Evolutionary conservation across 2,797 vertebrate species (phyloP).

Genomic region (Hirundo rustica): DNA sequence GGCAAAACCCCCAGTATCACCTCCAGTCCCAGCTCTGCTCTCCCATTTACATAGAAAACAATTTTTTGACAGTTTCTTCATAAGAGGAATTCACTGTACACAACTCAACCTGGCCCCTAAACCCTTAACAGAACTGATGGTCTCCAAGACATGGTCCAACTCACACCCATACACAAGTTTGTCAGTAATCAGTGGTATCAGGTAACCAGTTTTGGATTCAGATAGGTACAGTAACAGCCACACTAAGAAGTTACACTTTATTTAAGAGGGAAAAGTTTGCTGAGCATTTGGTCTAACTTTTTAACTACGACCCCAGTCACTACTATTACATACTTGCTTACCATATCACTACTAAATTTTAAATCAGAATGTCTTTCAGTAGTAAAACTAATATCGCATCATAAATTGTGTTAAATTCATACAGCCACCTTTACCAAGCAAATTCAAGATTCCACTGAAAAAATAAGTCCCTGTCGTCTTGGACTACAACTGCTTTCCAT

Average conservation of each 20-base stretch:
- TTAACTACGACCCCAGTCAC: background rate
- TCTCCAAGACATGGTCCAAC: background rate
- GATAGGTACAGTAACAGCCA: background rate
- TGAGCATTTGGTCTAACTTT: background rate
- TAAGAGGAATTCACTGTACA: background rate
- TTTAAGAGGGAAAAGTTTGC: background rate
- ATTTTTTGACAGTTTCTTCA: background rate
- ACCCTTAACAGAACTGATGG: background rate
- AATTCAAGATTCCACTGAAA: conserved; percentile 9
- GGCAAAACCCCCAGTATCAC: background rate
- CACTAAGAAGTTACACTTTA: background rate
- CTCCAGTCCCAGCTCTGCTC: rapidly evolving
- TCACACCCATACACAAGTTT: background rate
- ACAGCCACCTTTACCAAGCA: background rate
- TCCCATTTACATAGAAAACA: background rate
- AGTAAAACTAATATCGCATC: background rate
- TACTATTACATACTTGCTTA: background rate
- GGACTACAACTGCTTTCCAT: background rate
- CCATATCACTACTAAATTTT: background rate
- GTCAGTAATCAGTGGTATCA: background rate
- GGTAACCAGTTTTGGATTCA: background rate
- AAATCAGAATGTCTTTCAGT: background rate
- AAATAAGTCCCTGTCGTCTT: background rate
- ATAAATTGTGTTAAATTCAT: background rate
- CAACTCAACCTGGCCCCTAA: background rate